Evolutionary conservation across 2,797 vertebrate species (phyloP).

Genomic region (Naso thynnoides): DNA sequence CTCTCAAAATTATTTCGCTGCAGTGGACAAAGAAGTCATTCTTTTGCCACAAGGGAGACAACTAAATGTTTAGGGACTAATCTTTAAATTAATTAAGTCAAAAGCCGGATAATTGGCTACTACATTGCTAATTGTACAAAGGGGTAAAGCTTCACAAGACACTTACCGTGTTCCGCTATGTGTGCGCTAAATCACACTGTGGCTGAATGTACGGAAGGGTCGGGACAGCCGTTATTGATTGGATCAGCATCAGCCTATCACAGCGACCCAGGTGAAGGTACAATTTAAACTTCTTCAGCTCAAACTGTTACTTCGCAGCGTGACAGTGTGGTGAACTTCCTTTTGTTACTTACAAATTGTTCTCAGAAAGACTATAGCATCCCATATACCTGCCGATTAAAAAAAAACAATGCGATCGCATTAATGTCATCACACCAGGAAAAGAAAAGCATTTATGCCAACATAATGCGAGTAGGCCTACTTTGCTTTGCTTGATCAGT

Average conservation of each 20-base stretch:
- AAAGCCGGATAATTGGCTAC: neutral
- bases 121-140: constrained; percentile 5
- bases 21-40: neutral
- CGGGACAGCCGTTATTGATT: constrained; percentile 54
- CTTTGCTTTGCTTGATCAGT: no score
- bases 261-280: constrained; percentile 30
- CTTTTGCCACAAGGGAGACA: neutral
- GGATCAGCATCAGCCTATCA: constrained; percentile 72
- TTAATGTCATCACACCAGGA: no score
- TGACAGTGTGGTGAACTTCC: accelerated
- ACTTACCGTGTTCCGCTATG: constrained; percentile 79
- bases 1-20: constrained; percentile 8
- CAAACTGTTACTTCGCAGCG: neutral
- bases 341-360: neutral
- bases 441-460: neutral
- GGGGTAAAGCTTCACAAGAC: constrained; percentile 9
- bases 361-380: neutral
- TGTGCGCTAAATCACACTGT: constrained; percentile 63
- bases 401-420: no score
- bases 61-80: neutral
- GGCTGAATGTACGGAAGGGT: constrained; percentile 66
- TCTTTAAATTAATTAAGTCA: neutral
- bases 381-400: no score
- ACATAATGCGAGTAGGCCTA: no score
- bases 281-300: constrained; percentile 11